A percentile compares a stretch with the other conserved stretches of the same genome.
phyloP scores from a whole-genome alignment of 2,888 invertebrate genomes.

The Reticulitermes lucifugus region DNA sequence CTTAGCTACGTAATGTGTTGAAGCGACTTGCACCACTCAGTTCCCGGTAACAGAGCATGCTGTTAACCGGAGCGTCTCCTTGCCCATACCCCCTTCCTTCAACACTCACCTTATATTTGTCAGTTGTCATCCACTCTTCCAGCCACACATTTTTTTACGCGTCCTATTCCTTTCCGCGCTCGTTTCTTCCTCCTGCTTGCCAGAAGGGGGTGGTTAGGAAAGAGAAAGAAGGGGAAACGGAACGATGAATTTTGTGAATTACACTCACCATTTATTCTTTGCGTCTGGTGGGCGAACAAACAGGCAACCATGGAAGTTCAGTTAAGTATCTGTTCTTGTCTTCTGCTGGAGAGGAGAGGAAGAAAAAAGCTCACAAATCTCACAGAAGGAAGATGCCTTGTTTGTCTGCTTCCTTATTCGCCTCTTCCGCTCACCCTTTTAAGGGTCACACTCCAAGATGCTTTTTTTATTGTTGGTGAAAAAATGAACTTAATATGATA shows the following conservation, averaged over 20 bases:
- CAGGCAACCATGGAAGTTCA: slow-evolving; percentile 14
- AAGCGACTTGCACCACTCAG: too few relatives aligned
- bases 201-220: neutral
- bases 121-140: neutral
- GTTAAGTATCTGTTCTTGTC: slow-evolving; percentile 30
- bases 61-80: neutral
- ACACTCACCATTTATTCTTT: slow-evolving; percentile 41
- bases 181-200: neutral
- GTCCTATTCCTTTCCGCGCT: neutral
- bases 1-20: too few relatives aligned
- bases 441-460: neutral
- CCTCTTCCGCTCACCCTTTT: neutral
- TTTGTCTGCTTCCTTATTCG: slow-evolving; percentile 21
- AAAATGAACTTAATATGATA: slow-evolving; percentile 8
- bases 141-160: slow-evolving; percentile 3
- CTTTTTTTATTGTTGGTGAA: neutral
- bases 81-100: neutral
- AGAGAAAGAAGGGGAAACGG: neutral
- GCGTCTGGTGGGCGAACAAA: slow-evolving; percentile 34
- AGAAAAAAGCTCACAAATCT: neutral
- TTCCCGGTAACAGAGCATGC: too few relatives aligned
- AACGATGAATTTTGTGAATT: slow-evolving; percentile 38
- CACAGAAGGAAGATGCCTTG: slow-evolving; percentile 25
- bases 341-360: slow-evolving; percentile 2
- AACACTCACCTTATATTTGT: slow-evolving; percentile 9